These are phyloP conservation scores for Sarotherodon lohbergeri DNA, from an alignment of 2,113 vertebrate genomes.

Conservation along the genomic window DNA sequence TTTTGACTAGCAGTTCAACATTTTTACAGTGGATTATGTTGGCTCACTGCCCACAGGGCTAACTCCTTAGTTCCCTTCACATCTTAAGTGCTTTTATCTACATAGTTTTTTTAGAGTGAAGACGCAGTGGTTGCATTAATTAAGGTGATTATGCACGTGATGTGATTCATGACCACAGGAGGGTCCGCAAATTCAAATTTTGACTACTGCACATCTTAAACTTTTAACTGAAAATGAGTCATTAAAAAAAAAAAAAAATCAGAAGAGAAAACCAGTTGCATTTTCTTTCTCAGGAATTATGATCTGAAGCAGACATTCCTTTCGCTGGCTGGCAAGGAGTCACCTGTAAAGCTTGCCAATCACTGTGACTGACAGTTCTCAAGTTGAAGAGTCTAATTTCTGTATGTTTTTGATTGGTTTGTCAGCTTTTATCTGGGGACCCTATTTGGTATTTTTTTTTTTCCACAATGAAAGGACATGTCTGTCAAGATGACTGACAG, in stretches of 20 bases:
- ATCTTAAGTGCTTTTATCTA: neutral
- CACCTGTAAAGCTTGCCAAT: slow-evolving; percentile 54
- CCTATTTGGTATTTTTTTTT: slow-evolving; percentile 45
- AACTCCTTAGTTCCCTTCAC: neutral
- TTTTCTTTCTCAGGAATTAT: slow-evolving; percentile 5
- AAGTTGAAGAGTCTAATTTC: slow-evolving; percentile 60
- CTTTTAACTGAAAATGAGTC: neutral
- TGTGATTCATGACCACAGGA: neutral
- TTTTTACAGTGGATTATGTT: neutral
- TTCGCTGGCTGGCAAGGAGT: slow-evolving; percentile 10
- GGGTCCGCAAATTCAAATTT: neutral
- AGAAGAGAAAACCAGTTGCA: neutral
- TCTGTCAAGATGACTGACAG: slow-evolving; percentile 70
- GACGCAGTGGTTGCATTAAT: neutral
- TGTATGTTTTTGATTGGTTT: slow-evolving; percentile 61
- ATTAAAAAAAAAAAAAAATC: neutral
- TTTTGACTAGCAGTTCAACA: neutral
- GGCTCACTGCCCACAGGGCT: neutral
- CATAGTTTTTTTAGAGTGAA: neutral
- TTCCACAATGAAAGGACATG: slow-evolving; percentile 57
- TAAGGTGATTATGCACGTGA: neutral
- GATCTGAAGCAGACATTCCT: slow-evolving; percentile 12
- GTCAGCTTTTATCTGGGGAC: slow-evolving; percentile 63
- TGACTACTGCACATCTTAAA: neutral
- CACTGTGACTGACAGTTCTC: slow-evolving; percentile 62